Evolutionary conservation across 2,797 vertebrate genomes (phyloP).

Genomic region (Halcyon leucocephala): DNA sequence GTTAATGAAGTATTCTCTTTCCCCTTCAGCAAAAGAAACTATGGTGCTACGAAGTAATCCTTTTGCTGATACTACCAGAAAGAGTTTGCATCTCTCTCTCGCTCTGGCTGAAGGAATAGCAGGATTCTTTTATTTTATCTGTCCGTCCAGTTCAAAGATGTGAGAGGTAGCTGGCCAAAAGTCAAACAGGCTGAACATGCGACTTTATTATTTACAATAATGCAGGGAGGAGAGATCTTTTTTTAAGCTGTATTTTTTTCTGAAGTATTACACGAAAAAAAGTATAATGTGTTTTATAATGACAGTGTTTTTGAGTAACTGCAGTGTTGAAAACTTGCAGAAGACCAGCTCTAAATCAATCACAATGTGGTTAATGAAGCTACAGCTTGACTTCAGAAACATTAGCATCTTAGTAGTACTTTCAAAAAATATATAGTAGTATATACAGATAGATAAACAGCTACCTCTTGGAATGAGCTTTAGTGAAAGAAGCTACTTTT

Average conservation of each 20-base stretch:
- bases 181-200: not conserved
- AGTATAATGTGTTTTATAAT: not conserved
- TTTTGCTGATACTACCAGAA: not conserved
- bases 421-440: not conserved
- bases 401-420: not conserved
- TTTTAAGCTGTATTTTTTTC: not conserved
- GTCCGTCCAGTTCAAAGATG: not conserved
- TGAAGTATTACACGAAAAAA: not conserved
- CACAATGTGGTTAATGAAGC: not conserved
- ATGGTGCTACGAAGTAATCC: not conserved
- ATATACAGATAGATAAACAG: not conserved
- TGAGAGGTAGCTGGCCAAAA: not conserved
- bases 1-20: not conserved
- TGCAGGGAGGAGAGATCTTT: not conserved
- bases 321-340: not conserved
- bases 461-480: not conserved
- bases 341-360: not conserved
- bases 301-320: not conserved
- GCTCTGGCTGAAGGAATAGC: not conserved
- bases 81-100: not conserved
- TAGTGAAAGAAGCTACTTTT: not conserved
- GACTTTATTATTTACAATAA: not conserved
- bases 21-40: not conserved
- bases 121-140: not conserved
- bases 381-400: not conserved